Percentiles rank a stretch among this genome's conserved stretches.
Conservation (phyloP, 2,888 invertebrate species). For the Glaucopsyche alexis region DNA sequence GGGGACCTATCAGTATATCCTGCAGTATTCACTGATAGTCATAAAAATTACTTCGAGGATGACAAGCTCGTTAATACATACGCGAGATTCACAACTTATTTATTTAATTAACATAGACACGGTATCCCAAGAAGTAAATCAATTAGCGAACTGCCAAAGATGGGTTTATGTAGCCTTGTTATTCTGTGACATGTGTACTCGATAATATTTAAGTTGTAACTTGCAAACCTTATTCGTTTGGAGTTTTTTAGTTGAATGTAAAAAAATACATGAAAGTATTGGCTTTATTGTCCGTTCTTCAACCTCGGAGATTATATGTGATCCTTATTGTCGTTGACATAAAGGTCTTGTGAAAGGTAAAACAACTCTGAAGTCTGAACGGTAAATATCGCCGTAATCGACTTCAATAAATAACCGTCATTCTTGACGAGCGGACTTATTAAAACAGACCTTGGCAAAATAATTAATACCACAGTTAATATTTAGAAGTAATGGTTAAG, state of each 20-base stretch:
- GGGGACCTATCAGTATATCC: background rate
- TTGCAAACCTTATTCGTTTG: background rate
- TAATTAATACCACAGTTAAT: too few species aligned
- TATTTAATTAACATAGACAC: background rate
- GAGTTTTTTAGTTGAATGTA: background rate
- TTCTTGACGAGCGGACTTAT: too few species aligned
- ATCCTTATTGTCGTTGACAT: too few species aligned
- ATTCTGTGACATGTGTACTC: background rate
- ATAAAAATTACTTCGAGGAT: background rate
- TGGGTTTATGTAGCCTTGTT: background rate
- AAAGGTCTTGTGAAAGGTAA: too few species aligned
- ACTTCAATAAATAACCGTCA: too few species aligned
- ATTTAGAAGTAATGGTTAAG: too few species aligned
- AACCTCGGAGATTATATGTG: too few species aligned
- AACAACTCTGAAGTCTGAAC: too few species aligned
- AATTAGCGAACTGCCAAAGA: constrained; percentile 4
- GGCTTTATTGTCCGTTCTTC: too few species aligned
- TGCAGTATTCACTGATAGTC: background rate
- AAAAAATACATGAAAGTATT: too few species aligned
- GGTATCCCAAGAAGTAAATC: constrained; percentile 3
- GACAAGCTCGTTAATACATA: background rate
- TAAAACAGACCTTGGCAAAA: too few species aligned
- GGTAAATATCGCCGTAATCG: too few species aligned
- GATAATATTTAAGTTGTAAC: background rate
- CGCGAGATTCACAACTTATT: background rate